Conservation (phyloP, 2,797 vertebrate species). For the Notolepis coatsorum region DNA sequence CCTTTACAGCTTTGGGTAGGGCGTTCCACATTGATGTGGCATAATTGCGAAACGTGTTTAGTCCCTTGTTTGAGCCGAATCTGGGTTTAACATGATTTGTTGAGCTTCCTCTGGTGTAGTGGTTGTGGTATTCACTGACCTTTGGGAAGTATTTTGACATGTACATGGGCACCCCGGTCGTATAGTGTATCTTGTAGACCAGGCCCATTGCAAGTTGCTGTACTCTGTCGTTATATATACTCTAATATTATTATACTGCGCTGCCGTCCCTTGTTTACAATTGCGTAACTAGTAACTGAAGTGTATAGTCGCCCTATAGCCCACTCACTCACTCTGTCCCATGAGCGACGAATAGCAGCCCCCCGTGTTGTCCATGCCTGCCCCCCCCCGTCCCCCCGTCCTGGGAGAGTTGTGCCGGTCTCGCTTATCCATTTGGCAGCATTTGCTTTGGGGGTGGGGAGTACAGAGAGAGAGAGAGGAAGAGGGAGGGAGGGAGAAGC, state of each 20-base stretch:
- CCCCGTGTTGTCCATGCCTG: constrained; percentile 3
- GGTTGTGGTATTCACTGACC: too few relatives aligned
- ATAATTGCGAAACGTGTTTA: too few relatives aligned
- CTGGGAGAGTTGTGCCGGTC: constrained; percentile 61
- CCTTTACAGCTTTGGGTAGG: too few relatives aligned
- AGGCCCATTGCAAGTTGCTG: constrained; percentile 1
- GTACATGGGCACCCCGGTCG: too few relatives aligned
- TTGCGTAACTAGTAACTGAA: constrained; percentile 62
- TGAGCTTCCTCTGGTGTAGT: too few relatives aligned
- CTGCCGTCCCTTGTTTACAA: constrained; percentile 44
- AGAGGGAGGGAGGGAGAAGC: constrained; percentile 6
- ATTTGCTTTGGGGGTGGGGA: constrained; percentile 54
- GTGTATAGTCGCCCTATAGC: constrained; percentile 33
- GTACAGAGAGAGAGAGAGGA: constrained; percentile 16
- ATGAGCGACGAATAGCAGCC: constrained; percentile 13
- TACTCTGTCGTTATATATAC: constrained; percentile 1
- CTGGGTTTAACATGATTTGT: too few relatives aligned
- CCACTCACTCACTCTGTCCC: constrained; percentile 45
- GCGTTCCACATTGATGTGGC: too few relatives aligned
- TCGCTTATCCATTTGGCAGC: constrained; percentile 62
- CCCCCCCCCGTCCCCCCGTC: constrained; percentile 10
- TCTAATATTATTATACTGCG: not conserved
- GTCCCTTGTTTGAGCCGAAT: too few relatives aligned
- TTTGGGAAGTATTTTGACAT: too few relatives aligned
- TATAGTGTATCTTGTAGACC: too few relatives aligned